Percentiles rank a stretch among this genome's conserved stretches.
Conservation (phyloP, 1,140 invertebrate species). For the Conus betulinus region DNA sequence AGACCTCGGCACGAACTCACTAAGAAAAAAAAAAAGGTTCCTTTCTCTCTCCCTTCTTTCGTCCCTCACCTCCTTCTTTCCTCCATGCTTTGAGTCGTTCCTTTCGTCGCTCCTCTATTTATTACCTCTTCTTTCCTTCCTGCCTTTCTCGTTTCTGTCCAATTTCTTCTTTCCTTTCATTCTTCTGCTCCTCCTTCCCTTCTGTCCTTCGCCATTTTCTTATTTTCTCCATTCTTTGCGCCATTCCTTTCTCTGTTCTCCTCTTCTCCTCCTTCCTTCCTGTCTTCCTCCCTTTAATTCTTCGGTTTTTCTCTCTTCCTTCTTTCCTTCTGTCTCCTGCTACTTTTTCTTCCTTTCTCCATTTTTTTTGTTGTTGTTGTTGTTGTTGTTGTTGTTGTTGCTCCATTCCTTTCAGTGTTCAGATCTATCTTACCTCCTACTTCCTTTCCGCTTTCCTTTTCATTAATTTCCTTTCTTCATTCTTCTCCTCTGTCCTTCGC, state of each 20-base stretch:
- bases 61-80: background rate
- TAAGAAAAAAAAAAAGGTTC: no score
- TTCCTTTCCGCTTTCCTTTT: background rate
- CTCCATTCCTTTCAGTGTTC: no score
- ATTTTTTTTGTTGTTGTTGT: background rate
- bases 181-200: no score
- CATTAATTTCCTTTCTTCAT: background rate
- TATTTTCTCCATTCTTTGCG: no score
- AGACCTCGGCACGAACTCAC: background rate
- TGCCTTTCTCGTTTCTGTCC: no score
- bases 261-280: no score
- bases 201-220: no score
- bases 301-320: background rate
- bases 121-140: no score
- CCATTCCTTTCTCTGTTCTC: no score
- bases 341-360: background rate
- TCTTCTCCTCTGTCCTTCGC: background rate
- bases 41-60: background rate
- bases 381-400: background rate
- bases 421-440: background rate
- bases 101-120: no score
- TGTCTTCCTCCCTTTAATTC: background rate
- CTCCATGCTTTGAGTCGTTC: no score
- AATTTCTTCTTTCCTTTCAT: no score
- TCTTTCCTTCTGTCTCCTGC: background rate